Evolutionary conservation across 2,888 invertebrate species (phyloP).

Genomic region (Nymphalis c-album): DNA sequence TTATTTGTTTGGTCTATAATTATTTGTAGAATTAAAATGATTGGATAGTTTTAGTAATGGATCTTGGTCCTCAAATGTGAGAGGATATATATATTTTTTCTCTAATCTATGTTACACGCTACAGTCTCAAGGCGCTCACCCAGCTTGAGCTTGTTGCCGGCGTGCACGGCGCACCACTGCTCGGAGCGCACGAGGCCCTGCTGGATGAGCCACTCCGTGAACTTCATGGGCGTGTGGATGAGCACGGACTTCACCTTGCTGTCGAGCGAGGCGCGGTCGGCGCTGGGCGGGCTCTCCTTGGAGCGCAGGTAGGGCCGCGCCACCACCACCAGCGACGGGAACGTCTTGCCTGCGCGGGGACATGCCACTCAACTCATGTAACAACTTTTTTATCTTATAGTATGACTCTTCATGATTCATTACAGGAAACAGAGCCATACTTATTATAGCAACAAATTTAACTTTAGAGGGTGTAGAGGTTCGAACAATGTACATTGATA

Average conservation of each 20-base stretch:
- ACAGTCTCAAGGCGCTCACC: slow-evolving; percentile 62
- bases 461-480: too few relatives aligned
- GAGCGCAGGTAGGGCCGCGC: slow-evolving; percentile 89
- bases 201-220: slow-evolving; percentile 94
- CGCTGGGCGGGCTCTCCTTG: slow-evolving; percentile 81
- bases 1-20: too few relatives aligned
- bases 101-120: not conserved
- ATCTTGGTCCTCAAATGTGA: not conserved
- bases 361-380: too few relatives aligned
- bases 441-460: too few relatives aligned
- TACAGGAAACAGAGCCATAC: too few relatives aligned
- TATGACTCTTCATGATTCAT: too few relatives aligned
- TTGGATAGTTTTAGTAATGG: too few relatives aligned
- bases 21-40: too few relatives aligned
- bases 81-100: not conserved
- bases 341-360: slow-evolving; percentile 85
- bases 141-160: slow-evolving; percentile 86
- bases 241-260: slow-evolving; percentile 90
- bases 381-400: too few relatives aligned
- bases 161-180: slow-evolving; percentile 88
- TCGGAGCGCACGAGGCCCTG: slow-evolving; percentile 90
- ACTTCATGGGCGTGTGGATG: slow-evolving; percentile 90
- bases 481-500: too few relatives aligned
- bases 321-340: slow-evolving; percentile 91
- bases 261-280: slow-evolving; percentile 85